phyloP scores from a whole-genome alignment of 2,888 invertebrate genomes.

The Cyrtodaria siliqua region DNA sequence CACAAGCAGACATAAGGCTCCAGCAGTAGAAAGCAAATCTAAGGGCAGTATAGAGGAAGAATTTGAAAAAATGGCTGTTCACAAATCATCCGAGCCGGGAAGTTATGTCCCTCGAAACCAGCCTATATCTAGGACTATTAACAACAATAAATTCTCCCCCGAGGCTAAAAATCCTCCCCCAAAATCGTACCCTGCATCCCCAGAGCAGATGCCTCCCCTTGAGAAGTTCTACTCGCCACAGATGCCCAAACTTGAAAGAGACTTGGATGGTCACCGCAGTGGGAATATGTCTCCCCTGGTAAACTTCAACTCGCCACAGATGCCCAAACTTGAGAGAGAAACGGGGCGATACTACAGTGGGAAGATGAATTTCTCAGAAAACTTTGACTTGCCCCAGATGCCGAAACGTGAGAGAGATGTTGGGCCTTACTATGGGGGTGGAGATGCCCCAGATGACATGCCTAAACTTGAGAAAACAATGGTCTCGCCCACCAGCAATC shows the following conservation, averaged over 20 bases:
- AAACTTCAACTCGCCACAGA: too few species aligned
- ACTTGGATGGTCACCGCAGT: too few species aligned
- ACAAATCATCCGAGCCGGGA: background rate
- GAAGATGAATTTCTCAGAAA: too few species aligned
- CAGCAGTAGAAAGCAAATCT: too few species aligned
- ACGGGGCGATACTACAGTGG: too few species aligned
- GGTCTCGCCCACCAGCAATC: too few species aligned
- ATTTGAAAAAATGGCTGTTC: conserved; percentile 22
- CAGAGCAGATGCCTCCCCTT: conserved; percentile 36
- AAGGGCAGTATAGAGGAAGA: conserved; percentile 20
- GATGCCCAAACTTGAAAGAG: conserved; percentile 13
- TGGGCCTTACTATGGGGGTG: background rate
- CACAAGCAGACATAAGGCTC: too few species aligned
- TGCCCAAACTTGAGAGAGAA: too few species aligned
- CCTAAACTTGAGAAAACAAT: conserved; percentile 30
- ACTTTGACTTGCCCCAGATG: too few species aligned
- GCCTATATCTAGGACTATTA: conserved; percentile 7
- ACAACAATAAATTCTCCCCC: background rate
- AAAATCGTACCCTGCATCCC: background rate
- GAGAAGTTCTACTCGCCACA: conserved; percentile 12
- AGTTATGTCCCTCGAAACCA: background rate
- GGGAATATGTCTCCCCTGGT: too few species aligned
- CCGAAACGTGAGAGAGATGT: too few species aligned
- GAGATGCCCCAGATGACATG: conserved; percentile 27
- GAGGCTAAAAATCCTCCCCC: background rate